Conservation (phyloP, 1,140 invertebrate genomes). For the Phortica variegata region DNA sequence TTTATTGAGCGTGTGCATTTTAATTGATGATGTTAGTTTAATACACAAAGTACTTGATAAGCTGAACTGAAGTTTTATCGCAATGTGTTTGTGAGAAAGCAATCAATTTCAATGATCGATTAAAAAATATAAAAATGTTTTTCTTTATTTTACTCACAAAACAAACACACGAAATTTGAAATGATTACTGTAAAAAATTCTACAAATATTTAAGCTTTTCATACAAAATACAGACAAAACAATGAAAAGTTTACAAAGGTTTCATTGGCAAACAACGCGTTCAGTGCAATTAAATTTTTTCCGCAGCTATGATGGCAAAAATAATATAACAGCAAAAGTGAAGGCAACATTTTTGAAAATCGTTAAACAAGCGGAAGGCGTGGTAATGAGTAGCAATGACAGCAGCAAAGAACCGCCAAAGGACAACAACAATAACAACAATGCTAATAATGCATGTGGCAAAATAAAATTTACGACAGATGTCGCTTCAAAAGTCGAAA, state of each 20-base stretch:
- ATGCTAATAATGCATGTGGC: too few relatives aligned
- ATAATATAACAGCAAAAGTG: too few relatives aligned
- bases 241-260: slow-evolving; percentile 28
- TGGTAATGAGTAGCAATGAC: not conserved
- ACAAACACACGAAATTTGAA: not conserved
- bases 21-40: not conserved
- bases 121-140: not conserved
- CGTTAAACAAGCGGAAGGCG: not conserved
- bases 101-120: not conserved
- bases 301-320: slow-evolving; percentile 5
- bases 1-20: too few relatives aligned
- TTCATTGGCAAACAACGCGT: not conserved
- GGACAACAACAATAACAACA: not conserved
- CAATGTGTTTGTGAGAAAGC: not conserved
- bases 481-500: not conserved
- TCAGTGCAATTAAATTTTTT: not conserved
- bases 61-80: not conserved
- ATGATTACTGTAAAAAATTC: not conserved
- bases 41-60: not conserved
- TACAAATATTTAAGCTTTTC: slow-evolving; percentile 15
- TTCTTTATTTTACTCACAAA: not conserved
- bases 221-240: too few relatives aligned
- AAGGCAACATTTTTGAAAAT: not conserved
- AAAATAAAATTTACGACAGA: not conserved
- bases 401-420: not conserved